Conservation (phyloP, 2,113 vertebrate species). For the Bujurquina vittata region DNA sequence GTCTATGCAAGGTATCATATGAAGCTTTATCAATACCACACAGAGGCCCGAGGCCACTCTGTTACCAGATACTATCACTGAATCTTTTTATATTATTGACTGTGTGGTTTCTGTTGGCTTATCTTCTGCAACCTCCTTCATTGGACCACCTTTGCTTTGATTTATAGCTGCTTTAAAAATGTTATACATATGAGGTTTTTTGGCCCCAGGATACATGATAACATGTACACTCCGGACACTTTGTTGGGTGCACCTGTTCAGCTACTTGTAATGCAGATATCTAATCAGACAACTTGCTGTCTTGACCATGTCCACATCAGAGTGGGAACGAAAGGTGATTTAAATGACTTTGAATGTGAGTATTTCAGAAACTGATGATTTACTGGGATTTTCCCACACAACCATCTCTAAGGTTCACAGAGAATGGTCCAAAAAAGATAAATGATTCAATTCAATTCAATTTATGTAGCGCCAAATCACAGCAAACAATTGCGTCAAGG, state of each 20-base stretch:
- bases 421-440: too few relatives aligned
- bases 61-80: slow-evolving; percentile 60
- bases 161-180: not conserved
- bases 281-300: too few relatives aligned
- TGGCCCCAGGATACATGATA: not conserved
- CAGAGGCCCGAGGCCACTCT: slow-evolving; percentile 51
- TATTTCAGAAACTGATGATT: too few relatives aligned
- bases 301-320: too few relatives aligned
- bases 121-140: slow-evolving; percentile 31
- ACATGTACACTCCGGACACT: not conserved
- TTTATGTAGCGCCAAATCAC: too few relatives aligned
- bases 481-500: too few relatives aligned
- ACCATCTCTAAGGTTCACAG: too few relatives aligned
- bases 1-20: slow-evolving; percentile 61
- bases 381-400: too few relatives aligned
- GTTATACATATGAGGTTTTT: not conserved
- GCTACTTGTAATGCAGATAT: not conserved
- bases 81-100: slow-evolving; percentile 68
- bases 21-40: slow-evolving; percentile 67
- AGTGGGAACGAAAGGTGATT: too few relatives aligned
- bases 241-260: not conserved
- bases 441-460: too few relatives aligned
- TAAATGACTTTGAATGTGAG: too few relatives aligned
- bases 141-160: slow-evolving; percentile 8
- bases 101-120: slow-evolving; percentile 57